These are phyloP conservation scores for Coregonus clupeaformis DNA, from an alignment of 2,113 vertebrate genomes.

Conservation along the genomic window DNA sequence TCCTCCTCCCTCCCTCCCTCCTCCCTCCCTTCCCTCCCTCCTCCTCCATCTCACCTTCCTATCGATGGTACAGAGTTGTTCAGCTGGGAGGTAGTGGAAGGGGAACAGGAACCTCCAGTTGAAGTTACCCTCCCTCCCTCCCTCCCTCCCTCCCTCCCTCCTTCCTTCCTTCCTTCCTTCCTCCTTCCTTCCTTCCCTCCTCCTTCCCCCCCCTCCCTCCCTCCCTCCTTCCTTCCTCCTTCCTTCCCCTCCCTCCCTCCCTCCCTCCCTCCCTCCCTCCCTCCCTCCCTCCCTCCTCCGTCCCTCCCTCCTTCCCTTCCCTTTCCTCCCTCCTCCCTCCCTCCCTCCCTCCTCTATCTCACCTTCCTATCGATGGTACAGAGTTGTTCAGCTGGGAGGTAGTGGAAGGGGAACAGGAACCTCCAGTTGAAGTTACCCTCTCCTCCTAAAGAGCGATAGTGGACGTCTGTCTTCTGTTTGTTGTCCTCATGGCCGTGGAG, in stretches of 20 bases:
- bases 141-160: no score
- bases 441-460: constrained; percentile 94
- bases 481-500: constrained; percentile 96
- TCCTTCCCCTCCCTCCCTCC: no score
- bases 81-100: no score
- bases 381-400: constrained; percentile 91
- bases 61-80: no score
- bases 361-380: constrained; percentile 93
- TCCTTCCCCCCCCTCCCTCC: no score
- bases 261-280: no score
- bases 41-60: constrained; percentile 15
- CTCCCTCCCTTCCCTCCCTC: constrained; percentile 36
- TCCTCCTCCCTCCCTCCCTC: constrained; percentile 2
- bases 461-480: constrained; percentile 98
- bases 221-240: no score
- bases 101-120: background rate
- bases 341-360: constrained; percentile 33
- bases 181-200: no score
- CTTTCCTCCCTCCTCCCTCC: constrained; percentile 14
- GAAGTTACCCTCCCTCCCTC: background rate
- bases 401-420: constrained; percentile 92
- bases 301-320: no score
- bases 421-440: constrained; percentile 99
- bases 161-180: no score
- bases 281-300: no score